Percentiles rank a stretch among this genome's conserved stretches.
These are phyloP conservation scores for Aphis gossypii DNA, from an alignment of 1,140 invertebrate species.

Conservation along the genomic window DNA sequence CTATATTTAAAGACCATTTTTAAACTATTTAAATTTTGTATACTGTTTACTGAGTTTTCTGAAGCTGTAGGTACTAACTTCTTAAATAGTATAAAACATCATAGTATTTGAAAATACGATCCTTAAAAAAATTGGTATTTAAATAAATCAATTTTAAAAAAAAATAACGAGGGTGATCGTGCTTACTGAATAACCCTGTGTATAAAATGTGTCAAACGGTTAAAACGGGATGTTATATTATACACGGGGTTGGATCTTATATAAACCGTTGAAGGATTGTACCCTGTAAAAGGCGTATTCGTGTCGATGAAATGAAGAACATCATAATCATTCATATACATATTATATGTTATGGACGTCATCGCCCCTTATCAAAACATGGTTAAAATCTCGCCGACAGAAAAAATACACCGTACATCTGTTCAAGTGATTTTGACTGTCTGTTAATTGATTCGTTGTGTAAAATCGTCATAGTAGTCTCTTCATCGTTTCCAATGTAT, in stretches of 20 bases:
- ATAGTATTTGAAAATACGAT: too few relatives aligned
- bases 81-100: neutral
- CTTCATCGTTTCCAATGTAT: neutral
- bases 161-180: neutral
- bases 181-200: neutral
- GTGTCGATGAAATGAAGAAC: neutral
- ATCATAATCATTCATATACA: neutral
- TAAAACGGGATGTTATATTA: neutral
- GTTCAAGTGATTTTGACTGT: neutral
- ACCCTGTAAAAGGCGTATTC: neutral
- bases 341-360: neutral
- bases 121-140: neutral
- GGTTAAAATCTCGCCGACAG: neutral
- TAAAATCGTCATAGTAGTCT: neutral
- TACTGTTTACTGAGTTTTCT: neutral
- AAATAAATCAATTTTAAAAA: neutral
- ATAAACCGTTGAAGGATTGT: neutral
- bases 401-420: neutral
- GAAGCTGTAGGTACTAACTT: neutral
- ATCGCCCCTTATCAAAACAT: neutral
- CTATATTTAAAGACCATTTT: too few relatives aligned
- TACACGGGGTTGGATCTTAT: neutral
- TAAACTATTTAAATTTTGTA: too few relatives aligned
- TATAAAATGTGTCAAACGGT: neutral
- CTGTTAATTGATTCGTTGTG: neutral